Evolutionary conservation across 2,888 invertebrate species (phyloP).

Genomic region (Elmis aenea): DNA sequence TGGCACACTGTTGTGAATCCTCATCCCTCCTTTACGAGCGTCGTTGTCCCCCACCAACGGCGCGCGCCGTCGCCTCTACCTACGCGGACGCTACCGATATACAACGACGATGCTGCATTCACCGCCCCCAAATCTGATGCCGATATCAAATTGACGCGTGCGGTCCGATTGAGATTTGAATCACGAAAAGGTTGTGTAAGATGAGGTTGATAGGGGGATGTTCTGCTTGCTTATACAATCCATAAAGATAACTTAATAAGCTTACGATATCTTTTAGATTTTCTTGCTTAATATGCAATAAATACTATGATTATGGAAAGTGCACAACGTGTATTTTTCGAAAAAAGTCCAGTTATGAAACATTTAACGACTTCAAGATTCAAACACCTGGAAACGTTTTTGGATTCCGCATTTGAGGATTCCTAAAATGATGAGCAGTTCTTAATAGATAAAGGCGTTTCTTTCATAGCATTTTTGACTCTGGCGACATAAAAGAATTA

Average conservation of each 20-base stretch:
- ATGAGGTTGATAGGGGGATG: slow-evolving; percentile 26
- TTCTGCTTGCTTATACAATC: slow-evolving; percentile 26
- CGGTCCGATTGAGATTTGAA: slow-evolving; percentile 32
- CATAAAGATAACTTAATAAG: slow-evolving; percentile 28
- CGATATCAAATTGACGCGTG: slow-evolving; percentile 39
- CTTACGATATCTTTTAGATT: slow-evolving; percentile 17
- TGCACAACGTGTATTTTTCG: no score
- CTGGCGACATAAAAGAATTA: no score
- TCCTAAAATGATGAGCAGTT: no score
- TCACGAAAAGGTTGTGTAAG: slow-evolving; percentile 28
- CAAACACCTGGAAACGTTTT: no score
- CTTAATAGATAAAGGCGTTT: no score
- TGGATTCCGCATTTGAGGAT: no score
- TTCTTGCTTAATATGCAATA: slow-evolving; percentile 15
- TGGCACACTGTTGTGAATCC: slow-evolving; percentile 27
- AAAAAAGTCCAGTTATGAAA: no score
- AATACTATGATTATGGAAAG: no score
- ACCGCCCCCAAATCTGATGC: slow-evolving; percentile 41
- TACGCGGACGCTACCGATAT: slow-evolving; percentile 29
- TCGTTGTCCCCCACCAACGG: slow-evolving; percentile 31
- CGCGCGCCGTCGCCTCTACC: slow-evolving; percentile 31
- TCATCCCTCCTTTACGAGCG: slow-evolving; percentile 29
- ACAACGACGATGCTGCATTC: slow-evolving; percentile 30
- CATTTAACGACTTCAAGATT: no score
- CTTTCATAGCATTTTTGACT: no score